Base-by-base conservation (phyloP, 2,888 invertebrate genomes). In the Cepaea hortensis region DNA sequence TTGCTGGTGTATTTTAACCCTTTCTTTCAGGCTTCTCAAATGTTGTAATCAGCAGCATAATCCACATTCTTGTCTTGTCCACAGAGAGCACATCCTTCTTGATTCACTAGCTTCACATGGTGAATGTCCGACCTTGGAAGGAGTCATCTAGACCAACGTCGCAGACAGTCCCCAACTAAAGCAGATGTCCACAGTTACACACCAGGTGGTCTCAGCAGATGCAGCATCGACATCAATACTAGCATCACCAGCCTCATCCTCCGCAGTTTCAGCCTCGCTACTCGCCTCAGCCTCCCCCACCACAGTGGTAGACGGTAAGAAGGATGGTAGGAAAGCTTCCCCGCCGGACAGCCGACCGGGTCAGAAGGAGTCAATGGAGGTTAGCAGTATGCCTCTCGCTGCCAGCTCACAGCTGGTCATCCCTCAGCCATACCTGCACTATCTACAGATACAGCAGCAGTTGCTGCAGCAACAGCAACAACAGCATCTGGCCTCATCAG, bases 371-470 rank as follows among this genome's bases (percentile, higher is more conserved):
- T 4, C 65, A 46, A 11, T 76, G 62, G 85, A 81, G 18, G 81
- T 75, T 65, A 75, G n/a, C 23, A 80, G 50, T 65, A 4, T 55
- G 68, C 62, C 85, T 9, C 65, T 77, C 76, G 80, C 65, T 46
- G 70, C 80, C 1, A 81, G 81, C 15, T 77, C 88, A 5, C 85
- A 88, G 75, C 80, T 89, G 80, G 89, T 89, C 61, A 88, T 89
- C 9, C 88, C 89, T 0, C 89, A 89, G 76, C 90, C 91, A 79
- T 92, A 91, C 86, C 89, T 92, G n/a, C 91, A 91, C 72, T 91
- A 91, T 80, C 89, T 92, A 20, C 92, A 92, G 87, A 85, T 92
- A 46, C 91, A 91, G 90, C 88, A 90, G 13, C 88, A 90, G 73
- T 87, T 91, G 48, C 89, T 89, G 70, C 91, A 91, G 73, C 91